phyloP scores from a whole-genome alignment of 2,797 vertebrate species.

The Antrozous pallidus region DNA sequence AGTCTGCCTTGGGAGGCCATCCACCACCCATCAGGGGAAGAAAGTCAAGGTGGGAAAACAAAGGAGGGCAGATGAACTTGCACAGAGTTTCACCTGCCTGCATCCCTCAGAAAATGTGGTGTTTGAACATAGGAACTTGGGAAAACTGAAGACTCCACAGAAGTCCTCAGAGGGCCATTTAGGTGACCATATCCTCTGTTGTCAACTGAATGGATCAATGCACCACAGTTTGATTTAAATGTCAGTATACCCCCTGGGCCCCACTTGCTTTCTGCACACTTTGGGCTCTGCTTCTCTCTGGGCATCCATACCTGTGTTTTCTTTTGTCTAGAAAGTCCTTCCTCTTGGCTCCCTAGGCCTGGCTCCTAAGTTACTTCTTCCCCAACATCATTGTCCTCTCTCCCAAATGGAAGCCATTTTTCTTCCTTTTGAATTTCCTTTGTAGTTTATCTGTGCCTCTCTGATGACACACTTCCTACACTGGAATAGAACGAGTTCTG shows the following conservation, averaged over 20 bases:
- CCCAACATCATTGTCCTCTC: neutral
- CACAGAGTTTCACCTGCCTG: neutral
- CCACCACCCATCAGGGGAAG: neutral
- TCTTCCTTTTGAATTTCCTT: constrained; percentile 15
- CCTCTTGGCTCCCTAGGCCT: neutral
- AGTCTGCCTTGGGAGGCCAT: constrained; percentile 22
- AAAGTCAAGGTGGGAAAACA: neutral
- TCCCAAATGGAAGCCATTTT: constrained; percentile 30
- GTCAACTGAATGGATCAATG: neutral
- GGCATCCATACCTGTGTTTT: neutral
- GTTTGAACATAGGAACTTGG: neutral
- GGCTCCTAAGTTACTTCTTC: neutral
- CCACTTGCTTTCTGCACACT: neutral
- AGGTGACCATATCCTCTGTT: neutral
- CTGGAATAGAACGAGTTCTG: neutral
- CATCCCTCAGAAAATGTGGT: neutral
- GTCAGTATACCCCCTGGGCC: neutral
- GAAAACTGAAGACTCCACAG: neutral
- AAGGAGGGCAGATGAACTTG: neutral
- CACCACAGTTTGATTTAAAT: neutral
- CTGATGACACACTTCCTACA: neutral
- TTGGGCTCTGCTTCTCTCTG: neutral
- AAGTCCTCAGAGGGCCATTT: neutral
- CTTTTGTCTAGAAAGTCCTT: constrained; percentile 5
- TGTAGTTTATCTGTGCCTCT: neutral